phyloP scores from a whole-genome alignment of 2,797 vertebrate species.

The Sebastes trivittatus region DNA sequence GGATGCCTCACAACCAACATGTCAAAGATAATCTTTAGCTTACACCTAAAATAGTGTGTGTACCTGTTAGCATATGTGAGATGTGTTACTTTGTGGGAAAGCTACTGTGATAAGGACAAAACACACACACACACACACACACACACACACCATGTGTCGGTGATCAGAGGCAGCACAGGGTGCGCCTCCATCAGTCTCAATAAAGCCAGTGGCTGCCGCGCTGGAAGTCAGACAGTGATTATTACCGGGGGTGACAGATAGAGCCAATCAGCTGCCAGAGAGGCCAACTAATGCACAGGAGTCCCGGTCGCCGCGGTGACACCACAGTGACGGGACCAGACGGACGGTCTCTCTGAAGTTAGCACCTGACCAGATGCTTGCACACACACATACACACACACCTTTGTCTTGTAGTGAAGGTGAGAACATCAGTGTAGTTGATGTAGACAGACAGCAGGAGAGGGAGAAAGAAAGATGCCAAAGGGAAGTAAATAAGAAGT shows the following conservation, averaged over 20 bases:
- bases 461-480: not conserved
- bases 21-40: not conserved
- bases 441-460: not conserved
- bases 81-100: not conserved
- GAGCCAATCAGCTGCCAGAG: conserved; percentile 64
- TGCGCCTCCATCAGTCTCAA: conserved; percentile 41
- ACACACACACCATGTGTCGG: conserved; percentile 15
- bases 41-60: not conserved
- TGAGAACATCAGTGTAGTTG: not conserved
- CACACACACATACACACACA: not conserved
- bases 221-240: conserved; percentile 55
- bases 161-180: conserved; percentile 37
- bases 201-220: conserved; percentile 26
- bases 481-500: not conserved
- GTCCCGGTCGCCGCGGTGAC: conserved; percentile 17
- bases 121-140: not conserved
- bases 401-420: conserved; percentile 10
- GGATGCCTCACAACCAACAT: not conserved
- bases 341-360: conserved; percentile 69
- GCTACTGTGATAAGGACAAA: not conserved
- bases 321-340: conserved; percentile 63
- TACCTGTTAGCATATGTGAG: too few relatives aligned
- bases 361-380: conserved; percentile 63
- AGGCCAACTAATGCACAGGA: conserved; percentile 2
- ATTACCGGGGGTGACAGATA: conserved; percentile 52